These are phyloP conservation scores for Meganola albula DNA, from an alignment of 2,888 invertebrate genomes.

Conservation along the genomic window DNA sequence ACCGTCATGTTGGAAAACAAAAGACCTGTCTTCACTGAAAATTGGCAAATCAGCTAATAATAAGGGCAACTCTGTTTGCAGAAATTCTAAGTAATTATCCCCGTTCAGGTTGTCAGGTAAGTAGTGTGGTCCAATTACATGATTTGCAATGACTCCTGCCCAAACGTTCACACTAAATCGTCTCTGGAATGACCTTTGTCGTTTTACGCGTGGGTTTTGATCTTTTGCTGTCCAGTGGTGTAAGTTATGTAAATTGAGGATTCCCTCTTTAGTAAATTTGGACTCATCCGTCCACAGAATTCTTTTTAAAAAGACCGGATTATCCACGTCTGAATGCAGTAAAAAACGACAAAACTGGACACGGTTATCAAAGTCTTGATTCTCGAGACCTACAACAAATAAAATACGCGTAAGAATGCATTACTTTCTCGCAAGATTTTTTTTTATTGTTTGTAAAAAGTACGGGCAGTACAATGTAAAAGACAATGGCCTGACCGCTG, in stretches of 20 bases:
- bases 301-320: neutral
- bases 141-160: neutral
- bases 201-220: neutral
- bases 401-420: no score
- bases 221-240: neutral
- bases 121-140: neutral
- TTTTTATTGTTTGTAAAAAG: no score
- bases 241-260: neutral
- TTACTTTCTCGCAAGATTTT: no score
- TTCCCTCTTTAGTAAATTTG: neutral
- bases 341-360: no score
- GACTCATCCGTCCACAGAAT: conserved; percentile 1
- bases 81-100: neutral
- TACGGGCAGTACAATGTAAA: no score
- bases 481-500: no score
- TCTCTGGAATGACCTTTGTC: neutral
- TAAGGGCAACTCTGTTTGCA: neutral
- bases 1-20: conserved; percentile 4
- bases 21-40: no score
- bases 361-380: no score
- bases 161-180: neutral
- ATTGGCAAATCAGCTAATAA: neutral
- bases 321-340: neutral
- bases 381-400: no score
- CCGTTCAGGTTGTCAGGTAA: neutral